Conservation (phyloP, 2,888 invertebrate genomes). For the Strigamia crassipes region DNA sequence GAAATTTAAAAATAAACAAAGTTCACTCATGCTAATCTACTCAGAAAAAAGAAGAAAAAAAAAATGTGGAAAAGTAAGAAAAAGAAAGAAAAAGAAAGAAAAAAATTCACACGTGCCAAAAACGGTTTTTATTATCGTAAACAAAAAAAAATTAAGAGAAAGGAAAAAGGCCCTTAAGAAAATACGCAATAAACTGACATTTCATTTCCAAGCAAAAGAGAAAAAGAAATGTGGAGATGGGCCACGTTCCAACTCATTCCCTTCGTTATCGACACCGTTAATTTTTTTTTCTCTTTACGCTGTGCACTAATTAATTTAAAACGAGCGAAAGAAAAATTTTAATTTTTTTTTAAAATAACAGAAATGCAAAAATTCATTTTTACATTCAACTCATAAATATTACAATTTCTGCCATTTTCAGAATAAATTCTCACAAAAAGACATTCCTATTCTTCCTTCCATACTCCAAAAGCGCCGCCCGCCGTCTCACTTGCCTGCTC, state of each 20-base stretch:
- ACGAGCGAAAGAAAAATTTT: no score
- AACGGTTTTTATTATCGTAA: no score
- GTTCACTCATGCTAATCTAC: background rate
- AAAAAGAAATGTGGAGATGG: background rate
- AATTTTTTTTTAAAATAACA: no score
- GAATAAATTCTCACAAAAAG: background rate
- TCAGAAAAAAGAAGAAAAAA: background rate
- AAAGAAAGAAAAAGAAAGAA: background rate
- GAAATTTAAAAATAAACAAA: background rate
- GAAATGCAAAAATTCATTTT: background rate
- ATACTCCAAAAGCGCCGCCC: background rate
- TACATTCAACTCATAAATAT: background rate
- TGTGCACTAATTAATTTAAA: background rate
- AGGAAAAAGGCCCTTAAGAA: background rate
- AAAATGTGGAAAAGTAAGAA: background rate
- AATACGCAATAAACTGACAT: constrained; percentile 10
- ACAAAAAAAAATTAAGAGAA: background rate
- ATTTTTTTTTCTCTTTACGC: background rate
- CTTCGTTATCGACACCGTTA: constrained; percentile 10
- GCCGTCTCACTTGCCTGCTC: background rate
- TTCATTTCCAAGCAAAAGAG: background rate
- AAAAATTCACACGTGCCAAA: constrained; percentile 10
- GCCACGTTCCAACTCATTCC: constrained; percentile 4
- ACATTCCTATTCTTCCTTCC: background rate
- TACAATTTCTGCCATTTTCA: background rate